Conservation (phyloP, 2,797 vertebrate genomes). For the Enteromius viviparus region DNA sequence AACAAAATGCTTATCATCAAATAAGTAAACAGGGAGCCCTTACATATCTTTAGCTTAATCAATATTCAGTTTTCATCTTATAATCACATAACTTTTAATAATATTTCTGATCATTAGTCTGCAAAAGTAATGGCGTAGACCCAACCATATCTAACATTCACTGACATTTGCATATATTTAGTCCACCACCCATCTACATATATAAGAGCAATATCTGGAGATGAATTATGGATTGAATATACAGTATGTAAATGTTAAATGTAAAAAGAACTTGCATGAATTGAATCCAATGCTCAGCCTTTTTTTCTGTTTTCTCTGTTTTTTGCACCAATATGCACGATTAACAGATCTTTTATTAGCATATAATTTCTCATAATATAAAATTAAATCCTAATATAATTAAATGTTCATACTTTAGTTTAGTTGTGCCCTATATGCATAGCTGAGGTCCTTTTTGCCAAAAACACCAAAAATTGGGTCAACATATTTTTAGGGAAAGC, state of each 20-base stretch:
- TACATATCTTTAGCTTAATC: not conserved
- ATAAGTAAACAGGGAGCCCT: not conserved
- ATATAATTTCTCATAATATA: not conserved
- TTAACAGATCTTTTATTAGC: not conserved
- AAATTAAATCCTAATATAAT: not conserved
- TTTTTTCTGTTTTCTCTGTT: not conserved
- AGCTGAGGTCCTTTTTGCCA: not conserved
- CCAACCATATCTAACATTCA: not conserved
- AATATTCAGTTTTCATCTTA: not conserved
- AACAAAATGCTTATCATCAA: not conserved
- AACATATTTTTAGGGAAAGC: not conserved
- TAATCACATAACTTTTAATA: not conserved
- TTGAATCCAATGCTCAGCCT: too few relatives aligned
- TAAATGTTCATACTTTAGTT: not conserved
- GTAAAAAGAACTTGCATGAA: not conserved
- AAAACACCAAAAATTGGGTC: conserved; percentile 1
- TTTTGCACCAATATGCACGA: not conserved
- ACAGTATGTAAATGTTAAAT: not conserved
- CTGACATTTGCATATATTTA: conserved; percentile 8
- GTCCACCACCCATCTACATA: not conserved
- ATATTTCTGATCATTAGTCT: not conserved
- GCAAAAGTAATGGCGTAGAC: not conserved
- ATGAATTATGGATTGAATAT: conserved; percentile 1
- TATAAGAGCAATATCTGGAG: not conserved
- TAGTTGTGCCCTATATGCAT: not conserved